These are phyloP conservation scores for Hirundo rustica DNA, from an alignment of 2,797 vertebrate genomes.

Conservation along the genomic window DNA sequence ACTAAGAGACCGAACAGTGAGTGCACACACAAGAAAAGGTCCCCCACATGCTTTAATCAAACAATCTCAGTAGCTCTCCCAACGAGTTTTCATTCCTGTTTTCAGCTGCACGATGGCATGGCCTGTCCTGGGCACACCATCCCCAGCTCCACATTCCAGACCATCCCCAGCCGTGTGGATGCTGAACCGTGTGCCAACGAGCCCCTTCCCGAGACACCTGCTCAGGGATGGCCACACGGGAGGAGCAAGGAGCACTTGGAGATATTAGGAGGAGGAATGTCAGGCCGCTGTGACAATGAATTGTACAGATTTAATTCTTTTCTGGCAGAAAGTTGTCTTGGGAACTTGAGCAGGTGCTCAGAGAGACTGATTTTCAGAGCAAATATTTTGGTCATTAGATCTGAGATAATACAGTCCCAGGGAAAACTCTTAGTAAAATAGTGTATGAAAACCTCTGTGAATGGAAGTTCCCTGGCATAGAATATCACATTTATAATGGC, in stretches of 20 bases:
- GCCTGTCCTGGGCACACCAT: background rate
- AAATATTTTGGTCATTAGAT: background rate
- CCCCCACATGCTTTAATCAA: background rate
- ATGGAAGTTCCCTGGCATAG: background rate
- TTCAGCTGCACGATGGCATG: background rate
- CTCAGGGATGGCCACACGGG: rapidly evolving
- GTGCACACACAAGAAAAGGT: background rate
- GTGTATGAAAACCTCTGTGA: background rate
- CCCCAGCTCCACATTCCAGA: background rate
- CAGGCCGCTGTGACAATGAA: background rate
- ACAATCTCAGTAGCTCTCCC: background rate
- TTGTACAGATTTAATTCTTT: background rate
- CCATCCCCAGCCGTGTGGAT: rapidly evolving
- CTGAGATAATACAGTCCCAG: background rate
- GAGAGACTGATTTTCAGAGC: background rate
- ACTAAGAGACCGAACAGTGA: rapidly evolving
- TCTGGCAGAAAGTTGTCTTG: background rate
- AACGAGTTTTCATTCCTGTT: background rate
- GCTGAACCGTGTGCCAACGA: background rate
- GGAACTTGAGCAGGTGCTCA: background rate
- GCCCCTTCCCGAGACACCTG: background rate
- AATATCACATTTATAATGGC: background rate
- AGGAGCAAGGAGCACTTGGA: background rate
- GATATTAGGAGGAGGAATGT: background rate
- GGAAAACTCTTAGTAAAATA: background rate